Base-by-base conservation (phyloP, 2,888 invertebrate genomes). In the Ennomos quercinarius region DNA sequence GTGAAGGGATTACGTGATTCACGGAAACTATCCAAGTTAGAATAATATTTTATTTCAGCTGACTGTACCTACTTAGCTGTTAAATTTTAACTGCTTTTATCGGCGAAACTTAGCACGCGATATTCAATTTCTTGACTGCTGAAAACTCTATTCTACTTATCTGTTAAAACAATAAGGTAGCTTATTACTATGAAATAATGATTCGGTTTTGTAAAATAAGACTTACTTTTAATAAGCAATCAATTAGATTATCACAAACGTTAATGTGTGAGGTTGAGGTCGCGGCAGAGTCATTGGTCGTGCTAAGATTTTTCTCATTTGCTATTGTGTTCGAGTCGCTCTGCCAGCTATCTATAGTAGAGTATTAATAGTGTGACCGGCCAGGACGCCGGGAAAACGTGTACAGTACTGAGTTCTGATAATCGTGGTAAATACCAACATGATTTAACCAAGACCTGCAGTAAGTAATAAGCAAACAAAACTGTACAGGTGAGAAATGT, bases 231-330 rank as follows among this genome's bases (percentile, higher is more conserved):
- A 17, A 27, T 27, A 27, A 27, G 27, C 27, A 27, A 27, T 27
- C 27, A 27, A 27, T 27, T 27, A 27, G 27, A 47, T 46, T 38
- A 51, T 52, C 50, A 41, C 13, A 50, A 46, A 46, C 41, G 61
- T 51, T 61, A 60, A 62, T 71, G 57, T 61, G 48, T 53, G 71
- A 59, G 72, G 70, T 68, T 67, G 74, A 70, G 68, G 73, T 64
- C 73, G 67, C 68, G 68, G 63, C 66, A 67, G 72, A 74, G 70
- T 74, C 74, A 74, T 67, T 68, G 72, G 72, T 76, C 73, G 75
- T 71, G 68, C 70, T 70, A 79, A 78, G 81, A 86, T 87, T 86
- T 87, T 83, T 81, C 85, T 87, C 88, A 87, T 87, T 88, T 87
- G 85, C 75, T 75, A 86, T 85, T 84, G 83, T 77, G 74, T 78